A percentile compares a stretch with the other conserved stretches of the same genome.
Evolutionary conservation across 1,140 invertebrate species (phyloP).

Genomic region (Drosophila pallidifrons): DNA sequence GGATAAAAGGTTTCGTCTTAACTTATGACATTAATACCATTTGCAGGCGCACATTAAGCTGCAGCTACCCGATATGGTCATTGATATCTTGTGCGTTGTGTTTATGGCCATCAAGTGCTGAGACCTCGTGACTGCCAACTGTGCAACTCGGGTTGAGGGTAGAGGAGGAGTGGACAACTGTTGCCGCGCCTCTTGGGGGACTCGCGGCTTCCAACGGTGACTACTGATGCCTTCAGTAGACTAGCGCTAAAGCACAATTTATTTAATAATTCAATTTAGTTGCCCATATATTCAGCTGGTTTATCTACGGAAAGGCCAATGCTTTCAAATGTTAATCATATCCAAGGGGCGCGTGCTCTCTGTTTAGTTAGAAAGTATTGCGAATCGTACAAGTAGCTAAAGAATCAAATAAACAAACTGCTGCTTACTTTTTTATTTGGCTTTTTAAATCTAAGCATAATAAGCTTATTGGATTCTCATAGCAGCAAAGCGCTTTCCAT

Average conservation of each 20-base stretch:
- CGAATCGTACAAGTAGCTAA: background rate
- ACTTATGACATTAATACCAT: slow-evolving; percentile 80
- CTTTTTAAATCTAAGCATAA: background rate
- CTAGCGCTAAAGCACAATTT: slow-evolving; percentile 61
- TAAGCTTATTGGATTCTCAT: background rate
- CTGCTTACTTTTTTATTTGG: background rate
- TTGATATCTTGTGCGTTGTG: slow-evolving; percentile 68
- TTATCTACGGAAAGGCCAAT: slow-evolving; percentile 26
- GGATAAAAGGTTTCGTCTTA: slow-evolving; percentile 74
- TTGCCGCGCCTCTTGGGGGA: slow-evolving; percentile 16
- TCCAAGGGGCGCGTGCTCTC: background rate
- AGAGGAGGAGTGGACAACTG: background rate
- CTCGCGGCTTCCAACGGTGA: slow-evolving; percentile 8
- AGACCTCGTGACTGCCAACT: background rate
- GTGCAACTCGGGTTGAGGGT: background rate
- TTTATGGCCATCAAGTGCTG: slow-evolving; percentile 39
- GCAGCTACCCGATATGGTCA: slow-evolving; percentile 69
- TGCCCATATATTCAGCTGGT: slow-evolving; percentile 56
- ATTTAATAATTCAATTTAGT: slow-evolving; percentile 75
- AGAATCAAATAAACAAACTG: background rate
- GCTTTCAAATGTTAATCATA: slow-evolving; percentile 47
- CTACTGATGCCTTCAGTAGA: slow-evolving; percentile 1
- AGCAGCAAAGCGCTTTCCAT: background rate
- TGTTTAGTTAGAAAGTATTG: background rate
- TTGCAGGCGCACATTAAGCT: slow-evolving; percentile 68